Base-by-base conservation (phyloP, 2,888 invertebrate genomes). In the Rhamphomyia laevipes region DNA sequence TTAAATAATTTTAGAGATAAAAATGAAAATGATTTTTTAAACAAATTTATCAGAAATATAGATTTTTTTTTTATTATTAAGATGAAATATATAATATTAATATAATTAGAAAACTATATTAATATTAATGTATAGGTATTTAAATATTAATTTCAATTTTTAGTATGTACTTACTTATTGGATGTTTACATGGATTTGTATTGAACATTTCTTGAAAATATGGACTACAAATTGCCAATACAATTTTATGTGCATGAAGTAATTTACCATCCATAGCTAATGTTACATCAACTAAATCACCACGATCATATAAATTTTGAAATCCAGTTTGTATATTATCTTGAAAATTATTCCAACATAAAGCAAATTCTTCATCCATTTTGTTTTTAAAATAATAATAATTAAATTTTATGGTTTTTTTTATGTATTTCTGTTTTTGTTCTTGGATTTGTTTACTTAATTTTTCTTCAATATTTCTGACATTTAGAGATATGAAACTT, bases 171-270 rank as follows among this genome's bases (percentile, higher is more conserved):
- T 71, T 57, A 71, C 71, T 71, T 57, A 71, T 71, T 43, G 71
- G 71, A 64, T 71, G 71, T 57, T 70, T 67, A 60, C 71, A 71
- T 45, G 71, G 71, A 64, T 71, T 71, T 44, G 68, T 68, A 37
- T 67, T 69, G 58, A 67, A 73, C 61, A 66, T 70, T 58, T 72
- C 71, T 54, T 72, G 71, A 57, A 74, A 75, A 58, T 74, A 74
- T 3, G 73, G 72, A 57, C 73, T 73, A 55, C 75, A 74, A 46
- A 75, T 74, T 15, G 74, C 74, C 54, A 74, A 60, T 16, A 74
- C 73, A 45, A 75, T 70, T 62, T 74, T 73, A 57, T 74, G 74
- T 12, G 74, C 74, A 56, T 73, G 73, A 47, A 74, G 61, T 40
- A 72, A 59, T 56, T 72, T 68, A 21, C 75, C 74, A 59, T 74